phyloP scores from a whole-genome alignment of 2,113 vertebrate species.

The Cricetomys ansorgei region DNA sequence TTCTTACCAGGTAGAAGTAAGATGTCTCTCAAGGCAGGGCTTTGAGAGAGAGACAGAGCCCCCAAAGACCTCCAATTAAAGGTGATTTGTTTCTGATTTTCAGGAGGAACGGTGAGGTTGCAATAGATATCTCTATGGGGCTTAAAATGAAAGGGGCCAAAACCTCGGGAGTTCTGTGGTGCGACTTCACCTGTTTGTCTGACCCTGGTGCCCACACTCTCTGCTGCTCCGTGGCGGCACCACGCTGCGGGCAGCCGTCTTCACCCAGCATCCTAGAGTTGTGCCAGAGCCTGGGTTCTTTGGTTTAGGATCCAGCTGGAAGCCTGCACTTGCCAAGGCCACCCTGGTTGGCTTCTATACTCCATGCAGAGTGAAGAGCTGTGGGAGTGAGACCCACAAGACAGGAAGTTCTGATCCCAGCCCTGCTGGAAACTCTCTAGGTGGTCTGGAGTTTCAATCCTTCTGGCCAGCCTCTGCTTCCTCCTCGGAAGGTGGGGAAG shows the following conservation, averaged over 20 bases:
- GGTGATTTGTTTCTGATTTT: neutral
- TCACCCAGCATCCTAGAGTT: constrained; percentile 26
- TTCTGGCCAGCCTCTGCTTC: constrained; percentile 62
- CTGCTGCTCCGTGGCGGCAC: neutral
- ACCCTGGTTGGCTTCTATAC: constrained; percentile 61
- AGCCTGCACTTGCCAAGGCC: constrained; percentile 51
- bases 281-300: neutral
- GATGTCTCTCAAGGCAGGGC: neutral
- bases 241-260: neutral
- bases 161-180: too few relatives aligned
- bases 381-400: constrained; percentile 40
- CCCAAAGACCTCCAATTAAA: constrained; percentile 46
- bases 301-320: neutral
- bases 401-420: constrained; percentile 51
- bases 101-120: neutral
- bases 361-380: neutral
- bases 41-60: neutral
- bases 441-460: constrained; percentile 67
- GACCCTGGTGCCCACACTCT: neutral
- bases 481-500: constrained; percentile 49
- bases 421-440: constrained; percentile 58
- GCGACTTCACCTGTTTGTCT: too few relatives aligned
- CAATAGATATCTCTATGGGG: neutral
- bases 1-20: neutral
- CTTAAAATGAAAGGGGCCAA: constrained; percentile 32